Evolutionary conservation across 1,140 invertebrate genomes (phyloP), one percentile per base, ranked within the genome.

Genomic region (Carcinoscorpius rotundicauda): DNA sequence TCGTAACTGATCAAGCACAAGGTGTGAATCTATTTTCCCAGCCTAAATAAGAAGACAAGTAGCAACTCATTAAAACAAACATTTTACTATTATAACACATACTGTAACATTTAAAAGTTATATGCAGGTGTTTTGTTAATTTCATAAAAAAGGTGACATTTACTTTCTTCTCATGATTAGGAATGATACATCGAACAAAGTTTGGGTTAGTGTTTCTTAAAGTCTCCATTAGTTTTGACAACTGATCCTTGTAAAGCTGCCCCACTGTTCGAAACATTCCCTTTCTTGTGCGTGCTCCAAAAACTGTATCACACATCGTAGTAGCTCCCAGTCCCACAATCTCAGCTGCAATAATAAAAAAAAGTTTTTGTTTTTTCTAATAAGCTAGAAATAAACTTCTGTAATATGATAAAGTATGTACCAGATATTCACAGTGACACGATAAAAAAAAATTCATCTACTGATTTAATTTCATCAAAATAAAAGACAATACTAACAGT

Each of bases 121-220:
- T 29, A 29, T 29, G 29, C 29, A 29, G 29, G 29, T 29, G 2
- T 29, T 29, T 29, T 29, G 29, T 29, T 29, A 29, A 29, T 29
- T 29, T 29, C 29, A 29, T 29, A 29, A 29, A 29, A 29, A 29
- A 29, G 29, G 29, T 29, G 29, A 29, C n/a, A 8, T n/a, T 62
- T 66, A 66, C 68, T 75, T 90, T 87, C 81, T 99, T 99, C 75
- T 99, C 97, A 76, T 99, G 96, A 82, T 99, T 99, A 6, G 97
- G 97, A 78, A 99, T 98, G 75, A 99, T 99, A 80, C 97, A 99
- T 72, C 97, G 85, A 10, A 99, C 96, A 78, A 99, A 99, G 79
- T 99, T 98, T 0, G 97, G 97, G 78, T 97, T 98, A 49, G 97
- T 99, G 75, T 99, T 98, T 61, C 93, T 83, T 58, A 99, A 79